These are phyloP conservation scores for Coenobita brevimanus DNA, from an alignment of 1,140 invertebrate genomes.

Conservation along the genomic window DNA sequence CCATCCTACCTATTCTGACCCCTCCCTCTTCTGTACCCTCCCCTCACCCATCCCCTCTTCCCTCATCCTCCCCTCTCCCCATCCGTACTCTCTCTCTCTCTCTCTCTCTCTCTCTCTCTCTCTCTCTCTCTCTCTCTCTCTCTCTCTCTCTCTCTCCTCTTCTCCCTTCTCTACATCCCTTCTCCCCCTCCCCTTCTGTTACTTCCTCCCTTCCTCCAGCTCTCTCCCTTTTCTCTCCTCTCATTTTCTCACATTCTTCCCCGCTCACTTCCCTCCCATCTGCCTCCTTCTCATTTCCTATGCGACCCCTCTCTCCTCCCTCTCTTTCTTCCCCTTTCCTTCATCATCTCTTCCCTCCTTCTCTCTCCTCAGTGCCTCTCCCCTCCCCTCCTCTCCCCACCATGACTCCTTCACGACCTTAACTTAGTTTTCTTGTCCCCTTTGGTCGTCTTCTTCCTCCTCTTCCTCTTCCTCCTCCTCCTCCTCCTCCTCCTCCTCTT, in stretches of 20 bases:
- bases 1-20: not conserved
- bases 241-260: too few relatives aligned
- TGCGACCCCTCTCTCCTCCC: not conserved
- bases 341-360: not conserved
- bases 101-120: too few relatives aligned
- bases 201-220: not conserved
- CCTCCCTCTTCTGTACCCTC: not conserved
- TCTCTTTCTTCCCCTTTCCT: not conserved
- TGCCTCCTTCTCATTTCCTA: constrained; percentile 8
- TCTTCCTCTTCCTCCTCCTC: not conserved
- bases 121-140: too few relatives aligned
- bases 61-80: not conserved
- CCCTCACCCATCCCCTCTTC: not conserved
- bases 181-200: not conserved
- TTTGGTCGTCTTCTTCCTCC: not conserved
- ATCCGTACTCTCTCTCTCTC: not conserved
- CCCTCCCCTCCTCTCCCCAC: not conserved
- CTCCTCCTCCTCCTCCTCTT: not conserved
- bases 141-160: not conserved
- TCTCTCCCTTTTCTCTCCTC: not conserved
- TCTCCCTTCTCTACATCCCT: not conserved
- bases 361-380: too few relatives aligned
- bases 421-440: not conserved
- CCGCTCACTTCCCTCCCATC: too few relatives aligned
- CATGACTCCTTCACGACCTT: not conserved